phyloP scores from a whole-genome alignment of 2,113 vertebrate species.

The Cebidichthys violaceus region DNA sequence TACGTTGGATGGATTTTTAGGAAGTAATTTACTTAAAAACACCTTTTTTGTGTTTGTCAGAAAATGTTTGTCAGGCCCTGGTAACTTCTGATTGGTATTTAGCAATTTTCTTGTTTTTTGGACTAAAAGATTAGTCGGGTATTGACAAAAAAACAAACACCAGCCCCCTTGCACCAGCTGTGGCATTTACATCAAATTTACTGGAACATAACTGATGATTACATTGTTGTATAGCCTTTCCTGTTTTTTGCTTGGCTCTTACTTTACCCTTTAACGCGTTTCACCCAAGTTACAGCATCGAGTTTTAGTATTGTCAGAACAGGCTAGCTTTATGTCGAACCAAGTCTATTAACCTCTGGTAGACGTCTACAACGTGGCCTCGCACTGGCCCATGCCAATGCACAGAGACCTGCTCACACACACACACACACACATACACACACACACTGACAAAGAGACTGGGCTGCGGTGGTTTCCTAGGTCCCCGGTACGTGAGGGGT shows the following conservation, averaged over 20 bases:
- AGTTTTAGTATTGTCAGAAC: background rate
- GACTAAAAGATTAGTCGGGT: background rate
- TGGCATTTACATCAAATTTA: background rate
- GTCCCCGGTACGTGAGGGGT: slow-evolving; percentile 88
- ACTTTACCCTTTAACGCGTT: background rate
- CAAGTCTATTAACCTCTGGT: slow-evolving; percentile 32
- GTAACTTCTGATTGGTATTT: background rate
- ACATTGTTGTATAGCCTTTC: background rate
- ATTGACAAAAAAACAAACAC: background rate
- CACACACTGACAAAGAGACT: slow-evolving; percentile 58
- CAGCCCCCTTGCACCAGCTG: no score
- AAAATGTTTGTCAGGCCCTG: background rate
- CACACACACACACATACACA: slow-evolving; percentile 45
- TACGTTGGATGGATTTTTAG: background rate
- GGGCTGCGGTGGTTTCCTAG: slow-evolving; percentile 78
- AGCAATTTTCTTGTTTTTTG: background rate
- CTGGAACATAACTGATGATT: background rate
- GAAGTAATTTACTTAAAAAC: background rate
- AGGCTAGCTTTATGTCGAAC: slow-evolving; percentile 3
- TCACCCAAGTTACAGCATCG: background rate
- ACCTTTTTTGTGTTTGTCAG: background rate
- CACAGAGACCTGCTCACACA: slow-evolving; percentile 41
- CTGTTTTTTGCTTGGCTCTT: background rate
- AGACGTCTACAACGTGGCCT: slow-evolving; percentile 40
- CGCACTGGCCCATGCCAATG: slow-evolving; percentile 26